These are phyloP conservation scores for Anabacerthia variegaticeps DNA, from an alignment of 2,797 vertebrate species.

Conservation along the genomic window DNA sequence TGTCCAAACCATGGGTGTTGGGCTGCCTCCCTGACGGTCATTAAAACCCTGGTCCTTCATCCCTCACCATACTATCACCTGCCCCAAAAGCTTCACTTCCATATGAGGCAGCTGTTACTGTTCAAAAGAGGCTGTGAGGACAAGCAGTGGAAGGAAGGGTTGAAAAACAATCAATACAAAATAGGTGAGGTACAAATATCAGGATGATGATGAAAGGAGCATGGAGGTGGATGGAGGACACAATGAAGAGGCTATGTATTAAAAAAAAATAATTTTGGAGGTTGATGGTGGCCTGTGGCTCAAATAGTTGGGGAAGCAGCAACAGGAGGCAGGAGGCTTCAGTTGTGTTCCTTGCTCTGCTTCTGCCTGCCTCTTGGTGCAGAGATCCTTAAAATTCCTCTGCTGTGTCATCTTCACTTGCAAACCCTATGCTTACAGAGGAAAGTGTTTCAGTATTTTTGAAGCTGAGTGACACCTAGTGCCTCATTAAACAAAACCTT, in stretches of 20 bases:
- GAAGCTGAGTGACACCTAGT: background rate
- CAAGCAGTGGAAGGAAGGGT: background rate
- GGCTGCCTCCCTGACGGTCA: background rate
- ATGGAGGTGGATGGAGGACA: accelerated
- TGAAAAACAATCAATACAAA: background rate
- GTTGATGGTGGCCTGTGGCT: background rate
- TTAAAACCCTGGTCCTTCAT: background rate
- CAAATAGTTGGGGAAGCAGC: background rate
- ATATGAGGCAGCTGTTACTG: accelerated
- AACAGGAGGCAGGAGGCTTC: background rate
- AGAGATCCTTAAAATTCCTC: background rate
- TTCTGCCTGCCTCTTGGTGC: background rate
- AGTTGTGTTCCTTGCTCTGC: background rate
- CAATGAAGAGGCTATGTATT: background rate
- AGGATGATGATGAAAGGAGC: background rate
- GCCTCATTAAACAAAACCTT: background rate
- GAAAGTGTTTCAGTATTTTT: background rate
- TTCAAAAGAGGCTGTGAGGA: background rate
- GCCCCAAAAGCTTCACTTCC: background rate
- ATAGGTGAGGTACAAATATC: background rate
- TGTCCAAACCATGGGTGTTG: accelerated
- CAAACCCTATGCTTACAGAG: background rate
- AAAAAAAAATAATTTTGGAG: background rate
- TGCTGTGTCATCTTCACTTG: background rate
- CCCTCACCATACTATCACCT: accelerated